Evolutionary conservation across 2,888 invertebrate genomes (phyloP).

Genomic region (Syritta pipiens): DNA sequence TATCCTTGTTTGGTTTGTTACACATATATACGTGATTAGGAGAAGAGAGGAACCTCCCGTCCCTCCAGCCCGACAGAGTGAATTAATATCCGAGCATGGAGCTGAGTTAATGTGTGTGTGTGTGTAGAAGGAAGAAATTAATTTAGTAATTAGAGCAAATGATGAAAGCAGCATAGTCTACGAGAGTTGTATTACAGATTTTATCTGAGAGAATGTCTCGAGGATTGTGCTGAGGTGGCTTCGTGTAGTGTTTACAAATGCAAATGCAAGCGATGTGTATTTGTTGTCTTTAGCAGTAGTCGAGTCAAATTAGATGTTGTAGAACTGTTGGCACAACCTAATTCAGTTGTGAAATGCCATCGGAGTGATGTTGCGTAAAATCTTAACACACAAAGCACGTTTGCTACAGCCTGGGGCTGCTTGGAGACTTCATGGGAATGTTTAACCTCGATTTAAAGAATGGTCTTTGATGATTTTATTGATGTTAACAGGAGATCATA

Average conservation of each 20-base stretch:
- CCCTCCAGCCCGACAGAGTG: constrained; percentile 9
- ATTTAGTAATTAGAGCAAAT: constrained; percentile 57
- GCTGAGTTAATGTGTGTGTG: constrained; percentile 49
- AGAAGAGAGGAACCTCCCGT: not conserved
- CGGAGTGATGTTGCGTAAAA: too few species aligned
- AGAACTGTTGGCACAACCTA: constrained; percentile 1
- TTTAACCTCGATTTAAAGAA: too few species aligned
- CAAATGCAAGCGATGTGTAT: not conserved
- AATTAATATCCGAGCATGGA: constrained; percentile 51
- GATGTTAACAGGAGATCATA: too few species aligned
- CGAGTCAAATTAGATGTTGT: constrained; percentile 17
- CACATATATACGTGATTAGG: constrained; percentile 57
- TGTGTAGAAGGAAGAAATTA: constrained; percentile 33
- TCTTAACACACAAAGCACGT: not conserved
- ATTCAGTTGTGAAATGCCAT: not conserved
- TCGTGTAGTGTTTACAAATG: constrained; percentile 21
- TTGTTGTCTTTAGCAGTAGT: too few species aligned
- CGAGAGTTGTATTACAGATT: constrained; percentile 12
- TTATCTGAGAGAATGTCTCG: too few species aligned
- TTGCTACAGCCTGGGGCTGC: not conserved
- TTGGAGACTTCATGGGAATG: too few species aligned
- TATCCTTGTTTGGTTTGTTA: constrained; percentile 63
- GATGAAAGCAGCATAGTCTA: constrained; percentile 24
- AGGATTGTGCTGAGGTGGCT: constrained; percentile 7
- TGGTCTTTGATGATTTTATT: too few species aligned